phyloP scores from a whole-genome alignment of 2,797 vertebrate species.

The Pantherophis alleghaniensis region DNA sequence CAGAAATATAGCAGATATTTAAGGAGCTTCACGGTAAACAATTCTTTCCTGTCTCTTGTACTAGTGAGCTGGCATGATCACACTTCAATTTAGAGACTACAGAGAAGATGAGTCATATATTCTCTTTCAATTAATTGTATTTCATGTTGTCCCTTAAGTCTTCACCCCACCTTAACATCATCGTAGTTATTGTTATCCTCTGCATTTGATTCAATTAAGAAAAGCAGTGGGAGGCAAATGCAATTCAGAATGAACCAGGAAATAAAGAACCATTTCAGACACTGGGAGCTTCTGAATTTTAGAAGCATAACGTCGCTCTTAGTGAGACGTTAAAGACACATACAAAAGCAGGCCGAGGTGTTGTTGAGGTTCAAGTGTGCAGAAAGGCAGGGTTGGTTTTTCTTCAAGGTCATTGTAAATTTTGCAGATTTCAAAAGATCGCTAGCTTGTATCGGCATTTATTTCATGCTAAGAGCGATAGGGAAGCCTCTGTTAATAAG shows the following conservation, averaged over 20 bases:
- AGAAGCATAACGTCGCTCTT: neutral
- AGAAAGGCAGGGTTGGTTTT: neutral
- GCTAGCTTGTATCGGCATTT: too few relatives aligned
- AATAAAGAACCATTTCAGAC: neutral
- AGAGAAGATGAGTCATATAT: neutral
- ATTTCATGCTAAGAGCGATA: neutral
- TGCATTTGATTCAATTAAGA: slow-evolving; percentile 13
- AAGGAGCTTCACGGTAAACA: neutral
- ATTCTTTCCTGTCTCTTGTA: neutral
- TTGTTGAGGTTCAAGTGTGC: neutral
- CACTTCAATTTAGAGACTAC: neutral
- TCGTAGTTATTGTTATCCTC: neutral
- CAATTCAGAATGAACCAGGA: neutral
- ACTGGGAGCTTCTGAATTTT: neutral
- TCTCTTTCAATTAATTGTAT: slow-evolving; percentile 17
- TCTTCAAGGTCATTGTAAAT: neutral
- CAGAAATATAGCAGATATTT: neutral
- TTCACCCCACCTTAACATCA: slow-evolving; percentile 2
- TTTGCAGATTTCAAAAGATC: neutral
- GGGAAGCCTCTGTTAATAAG: neutral
- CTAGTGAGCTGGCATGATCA: neutral
- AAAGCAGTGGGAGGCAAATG: neutral
- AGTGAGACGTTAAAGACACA: neutral
- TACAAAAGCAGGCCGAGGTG: too few relatives aligned
- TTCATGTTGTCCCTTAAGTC: neutral